Conservation (phyloP, 2,113 vertebrate genomes). For the Romanogobio albipinnatus region DNA sequence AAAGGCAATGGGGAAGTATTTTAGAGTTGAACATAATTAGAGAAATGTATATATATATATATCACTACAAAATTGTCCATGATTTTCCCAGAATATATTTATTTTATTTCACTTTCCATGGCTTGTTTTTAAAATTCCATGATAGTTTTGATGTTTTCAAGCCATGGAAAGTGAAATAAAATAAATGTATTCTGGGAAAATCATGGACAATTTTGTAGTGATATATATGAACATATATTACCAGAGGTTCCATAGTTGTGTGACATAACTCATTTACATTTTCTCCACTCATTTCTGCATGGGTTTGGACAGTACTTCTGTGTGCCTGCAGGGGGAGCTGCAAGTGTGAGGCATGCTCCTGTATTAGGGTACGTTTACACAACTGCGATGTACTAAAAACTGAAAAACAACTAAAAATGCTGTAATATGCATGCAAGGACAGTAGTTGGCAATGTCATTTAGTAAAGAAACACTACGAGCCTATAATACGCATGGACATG, state of each 20-base stretch:
- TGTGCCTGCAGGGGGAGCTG: conserved; percentile 23
- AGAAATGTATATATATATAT: no score
- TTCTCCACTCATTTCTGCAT: not conserved
- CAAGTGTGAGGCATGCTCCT: not conserved
- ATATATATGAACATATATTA: no score
- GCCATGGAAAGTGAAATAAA: no score
- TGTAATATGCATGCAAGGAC: no score
- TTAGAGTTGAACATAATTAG: not conserved
- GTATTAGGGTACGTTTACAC: not conserved
- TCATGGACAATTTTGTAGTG: no score
- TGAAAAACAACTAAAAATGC: no score
- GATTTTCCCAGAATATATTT: not conserved
- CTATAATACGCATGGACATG: no score
- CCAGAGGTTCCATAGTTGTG: not conserved
- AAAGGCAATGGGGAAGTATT: not conserved
- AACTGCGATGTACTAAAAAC: no score
- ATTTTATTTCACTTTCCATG: not conserved
- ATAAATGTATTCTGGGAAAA: no score
- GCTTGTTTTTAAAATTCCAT: not conserved
- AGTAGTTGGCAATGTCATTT: no score
- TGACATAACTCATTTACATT: not conserved
- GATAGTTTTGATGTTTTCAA: not conserved
- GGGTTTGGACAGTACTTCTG: conserved; percentile 1
- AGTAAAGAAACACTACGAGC: no score
- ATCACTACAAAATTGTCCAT: not conserved